Base-by-base conservation (phyloP, 1,140 invertebrate genomes). In the Physella acuta region DNA sequence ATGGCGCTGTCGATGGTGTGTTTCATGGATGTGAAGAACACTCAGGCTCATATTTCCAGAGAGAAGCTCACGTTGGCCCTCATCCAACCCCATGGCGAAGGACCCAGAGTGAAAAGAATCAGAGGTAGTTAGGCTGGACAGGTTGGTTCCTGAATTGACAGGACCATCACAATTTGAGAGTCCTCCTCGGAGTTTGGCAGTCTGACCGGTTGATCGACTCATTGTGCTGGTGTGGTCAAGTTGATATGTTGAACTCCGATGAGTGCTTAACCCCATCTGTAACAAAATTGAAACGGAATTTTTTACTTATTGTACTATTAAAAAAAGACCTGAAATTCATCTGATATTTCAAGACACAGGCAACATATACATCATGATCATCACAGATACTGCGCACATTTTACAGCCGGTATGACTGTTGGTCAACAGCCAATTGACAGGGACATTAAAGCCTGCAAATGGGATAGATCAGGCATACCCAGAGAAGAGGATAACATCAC, bases 21-120 rank as follows among this genome's bases (percentile, higher is more conserved):
- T 36, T 39, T 68, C 65, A 31, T 68, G 55, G 24, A 68, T 56
- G 28, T 68, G 65, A 3, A 68, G 36, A 28, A 68, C 65, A 59
- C 65, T 68, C 2, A 68, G 55, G 37, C 65, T 68, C 65, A 68
- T 68, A 34, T 59, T 68, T 5, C 65, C 65, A n/a, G 52, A 58
- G 33, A 68, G 34, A 17, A 68, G 52, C 31, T 68, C 65, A n/a
- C 53, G 52, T 49, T 68, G 65, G 31, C 65, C 55, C 28, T 68
- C 65, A 44, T 68, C 65, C 34, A 68, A 5, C 28, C 39, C 33
- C 3, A 44, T 20, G 31, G 44, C 36, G 28, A 58, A 68, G 34
- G 11, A 44, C 8, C 53, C 55, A 1, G 65, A n/a, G 36, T 68
- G 55, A 55, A 68, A 68, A 26, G 65, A 68, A 31, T 49, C 65